Base-by-base conservation (phyloP, 2,888 invertebrate genomes). In the Disparrhopalites patrizii region DNA sequence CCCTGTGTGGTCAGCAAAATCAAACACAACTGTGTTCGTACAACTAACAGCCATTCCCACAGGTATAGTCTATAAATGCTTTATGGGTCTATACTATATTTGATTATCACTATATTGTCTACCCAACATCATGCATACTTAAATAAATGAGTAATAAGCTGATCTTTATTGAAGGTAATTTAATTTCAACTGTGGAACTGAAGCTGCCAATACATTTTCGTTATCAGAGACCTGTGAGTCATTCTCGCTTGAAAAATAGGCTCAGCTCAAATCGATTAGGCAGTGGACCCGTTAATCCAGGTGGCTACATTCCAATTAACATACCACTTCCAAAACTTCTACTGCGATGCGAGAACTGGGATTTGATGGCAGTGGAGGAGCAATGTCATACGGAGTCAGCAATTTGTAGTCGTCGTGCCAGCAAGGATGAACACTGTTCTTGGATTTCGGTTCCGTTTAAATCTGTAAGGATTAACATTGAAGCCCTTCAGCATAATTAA, bases 171-270 rank as follows among this genome's bases (percentile, higher is more conserved):
- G 10, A 18, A 71, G 71, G 74, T 10, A 74, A 74, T 40, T 52
- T 74, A 52, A 72, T 74, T 33, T 68, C 74, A 23, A 74, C 72
- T 33, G 69, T 67, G 4, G 67, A 68, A 25, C 62, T 73, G 4
- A 68, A 62, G 62, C 62, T 82, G 51, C 83, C 83, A 4, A 77
- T 83, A 51, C 82, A 83, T 76, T 77, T 82, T 63, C 75, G 83
- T 31, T 83, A 83, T 72, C 82, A 82, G 70, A 78, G 79, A 65
- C 79, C 81, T 18, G 78, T 79, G 68, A 79, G 81, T 47, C 77
- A 79, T 66, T 70, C 73, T 27, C 60, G 71, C 43, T 62, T 71
- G 51, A 68, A 72, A 51, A 68, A 67, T 33, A 65, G 68, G 18
- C 28, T 58, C 56, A 33, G 33, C 20, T 28, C 65, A 63, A 47